Evolutionary conservation across 2,888 invertebrate genomes (phyloP), one percentile per base, ranked within the genome.

Genomic region (Zele albiditarsus): DNA sequence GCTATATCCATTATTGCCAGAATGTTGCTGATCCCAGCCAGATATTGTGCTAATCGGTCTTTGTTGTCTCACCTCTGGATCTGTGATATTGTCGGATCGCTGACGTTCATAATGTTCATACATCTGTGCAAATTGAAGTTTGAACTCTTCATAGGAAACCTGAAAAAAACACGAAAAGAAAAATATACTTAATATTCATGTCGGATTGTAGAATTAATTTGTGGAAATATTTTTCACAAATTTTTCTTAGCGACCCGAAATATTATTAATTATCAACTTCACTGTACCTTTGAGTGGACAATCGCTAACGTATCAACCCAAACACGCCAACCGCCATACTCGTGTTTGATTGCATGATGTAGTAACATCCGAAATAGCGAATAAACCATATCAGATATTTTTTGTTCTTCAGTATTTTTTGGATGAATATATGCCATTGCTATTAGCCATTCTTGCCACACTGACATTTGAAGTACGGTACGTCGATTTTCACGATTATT

Each of bases 291-390:
- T 1, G 99, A 99, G 90, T 99, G 99, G 1, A 99, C 97, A 85
- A 99, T 99, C 60, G 99, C 99, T 77, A 99, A 90, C 0, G 99
- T 99, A 88, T 99, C 99, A 5, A 99, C 99, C 99, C 99, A 99
- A 23, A 99, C 99, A 77, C 99, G 91, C 99, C 99, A 99, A 20
- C 99, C 99, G 5, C 99, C 99, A 86, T 98, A 99, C 90, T 99
- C 99, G 85, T 97, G 97, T 88, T 99, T 98, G 82, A 99, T 98
- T 57, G 99, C 99, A 90, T 99, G 99, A 89, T 99, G 99, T 62
- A 99, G 91, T 77, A 99, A 91, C 97, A 99, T 98, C 20, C 98
- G 93, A 91, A 99, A 99, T 82, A 99, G 91, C 0, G 98, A 96
- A 90, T 98, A 99, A 53, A 99, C 99, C 96, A 98, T 97, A 87